Base-by-base conservation (phyloP, 2,797 vertebrate species). In the Tinamus major region DNA sequence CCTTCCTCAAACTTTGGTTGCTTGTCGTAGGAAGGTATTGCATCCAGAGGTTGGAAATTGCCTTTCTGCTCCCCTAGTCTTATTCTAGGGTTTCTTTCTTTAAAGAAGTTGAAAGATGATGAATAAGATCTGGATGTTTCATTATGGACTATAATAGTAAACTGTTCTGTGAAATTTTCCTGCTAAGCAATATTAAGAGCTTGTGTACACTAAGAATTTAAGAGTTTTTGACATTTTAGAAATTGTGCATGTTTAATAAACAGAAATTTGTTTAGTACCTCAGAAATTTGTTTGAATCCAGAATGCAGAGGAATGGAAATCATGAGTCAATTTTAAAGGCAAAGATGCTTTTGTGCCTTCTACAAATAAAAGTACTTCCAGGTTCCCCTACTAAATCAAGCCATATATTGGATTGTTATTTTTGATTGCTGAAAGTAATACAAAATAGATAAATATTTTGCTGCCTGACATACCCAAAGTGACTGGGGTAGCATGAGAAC, bases 171-270 rank as follows among this genome's bases (percentile, higher is more conserved):
- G 35, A 37, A 70, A 33, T 41, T 0, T 2, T 31, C 29, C 19
- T 29, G 7, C 6, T 48, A 46, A 69, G 23, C 33, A 79, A 7
- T 27, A 1, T 29, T 49, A 48, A 35, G 46, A 65, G 15, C 15
- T n/a, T 0, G 2, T 26, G 15, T 7, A 6, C 42, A 27, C 6
- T 33, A 19, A 70, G 24, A 8, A 10, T 35, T 26, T 58, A 51
- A 41, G 15, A 33, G 3, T 44, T 67, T 62, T 18, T 46, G 53
- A 10, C 10, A 18, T 80, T 67, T 71, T 58, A 41, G 13, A 58
- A 62, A 70, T 67, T 41, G 6, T 15, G 10, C 0, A 2, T 61
- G 9, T 7, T 49, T 59, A 21, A 37, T 0, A 0, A 37, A 13
- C 13, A 2, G 35, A 55, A 71, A 62, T 12, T 27, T 35, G 3